A percentile compares a stretch with the other conserved stretches of the same genome.
These are phyloP conservation scores for Homarus americanus DNA, from an alignment of 1,140 invertebrate species.

Conservation along the genomic window DNA sequence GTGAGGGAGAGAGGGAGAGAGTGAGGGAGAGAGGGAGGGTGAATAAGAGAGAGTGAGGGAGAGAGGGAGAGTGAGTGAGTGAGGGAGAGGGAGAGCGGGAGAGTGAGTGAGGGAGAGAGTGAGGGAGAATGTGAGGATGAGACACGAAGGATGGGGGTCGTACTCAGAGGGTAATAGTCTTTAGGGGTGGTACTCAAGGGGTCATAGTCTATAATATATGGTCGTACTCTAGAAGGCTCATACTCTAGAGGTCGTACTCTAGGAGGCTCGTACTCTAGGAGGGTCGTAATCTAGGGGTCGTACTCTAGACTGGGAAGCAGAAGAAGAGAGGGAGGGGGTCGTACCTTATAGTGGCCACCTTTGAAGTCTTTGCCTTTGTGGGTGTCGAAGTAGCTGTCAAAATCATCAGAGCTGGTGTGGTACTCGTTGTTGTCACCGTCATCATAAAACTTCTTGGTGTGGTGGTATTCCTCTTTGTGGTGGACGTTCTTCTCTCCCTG, in stretches of 20 bases:
- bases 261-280: no score
- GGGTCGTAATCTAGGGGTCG: no score
- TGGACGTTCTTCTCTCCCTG: conserved; percentile 53
- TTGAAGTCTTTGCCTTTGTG: conserved; percentile 57
- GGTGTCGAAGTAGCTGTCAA: conserved; percentile 46
- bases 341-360: conserved; percentile 52
- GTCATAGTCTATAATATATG: neutral
- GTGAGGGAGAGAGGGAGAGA: neutral
- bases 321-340: no score
- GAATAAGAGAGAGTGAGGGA: neutral
- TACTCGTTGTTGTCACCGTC: conserved; percentile 55
- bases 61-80: no score
- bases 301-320: conserved; percentile 35
- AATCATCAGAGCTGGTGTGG: conserved; percentile 50
- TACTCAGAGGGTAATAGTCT: neutral
- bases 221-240: neutral
- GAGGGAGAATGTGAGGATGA: neutral
- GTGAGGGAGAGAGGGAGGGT: neutral
- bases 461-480: conserved; percentile 70
- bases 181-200: no score
- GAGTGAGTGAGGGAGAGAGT: neutral
- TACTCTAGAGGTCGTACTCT: neutral
- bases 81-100: neutral
- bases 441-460: conserved; percentile 65
- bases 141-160: neutral